These are phyloP conservation scores for Noctua janthina DNA, from an alignment of 2,888 invertebrate genomes.

Conservation along the genomic window DNA sequence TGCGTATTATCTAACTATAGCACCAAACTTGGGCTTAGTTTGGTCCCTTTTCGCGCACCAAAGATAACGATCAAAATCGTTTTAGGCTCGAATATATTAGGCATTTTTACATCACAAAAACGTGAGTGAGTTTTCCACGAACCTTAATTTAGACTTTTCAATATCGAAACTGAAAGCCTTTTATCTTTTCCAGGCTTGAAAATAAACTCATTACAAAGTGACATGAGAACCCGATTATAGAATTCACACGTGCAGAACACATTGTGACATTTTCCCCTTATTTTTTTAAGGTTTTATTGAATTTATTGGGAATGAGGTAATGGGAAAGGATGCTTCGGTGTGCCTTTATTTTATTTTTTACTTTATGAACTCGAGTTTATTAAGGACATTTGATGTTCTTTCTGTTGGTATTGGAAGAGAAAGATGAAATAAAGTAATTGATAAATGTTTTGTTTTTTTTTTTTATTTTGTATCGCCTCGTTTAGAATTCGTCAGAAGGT, in stretches of 20 bases:
- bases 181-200: constrained; percentile 67
- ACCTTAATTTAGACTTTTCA: constrained; percentile 69
- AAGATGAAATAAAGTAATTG: background rate
- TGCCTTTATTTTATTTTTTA: constrained; percentile 46
- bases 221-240: constrained; percentile 69
- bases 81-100: constrained; percentile 52
- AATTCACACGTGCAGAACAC: constrained; percentile 62
- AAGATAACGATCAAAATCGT: constrained; percentile 55
- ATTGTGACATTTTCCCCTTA: constrained; percentile 46
- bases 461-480: background rate
- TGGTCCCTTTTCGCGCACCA: constrained; percentile 22
- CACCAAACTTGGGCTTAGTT: constrained; percentile 18
- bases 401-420: background rate
- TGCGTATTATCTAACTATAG: background rate
- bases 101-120: constrained; percentile 59
- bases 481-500: background rate
- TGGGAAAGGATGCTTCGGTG: constrained; percentile 37
- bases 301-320: constrained; percentile 60
- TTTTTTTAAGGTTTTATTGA: constrained; percentile 62
- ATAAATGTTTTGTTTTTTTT: background rate
- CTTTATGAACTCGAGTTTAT: constrained; percentile 42
- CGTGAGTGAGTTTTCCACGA: constrained; percentile 50
- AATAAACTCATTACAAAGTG: constrained; percentile 75
- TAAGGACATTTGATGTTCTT: constrained; percentile 28
- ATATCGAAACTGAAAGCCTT: constrained; percentile 68